Evolutionary conservation across 2,888 invertebrate species (phyloP), one percentile per base, ranked within the genome.

Genomic region (Metellina segmentata): DNA sequence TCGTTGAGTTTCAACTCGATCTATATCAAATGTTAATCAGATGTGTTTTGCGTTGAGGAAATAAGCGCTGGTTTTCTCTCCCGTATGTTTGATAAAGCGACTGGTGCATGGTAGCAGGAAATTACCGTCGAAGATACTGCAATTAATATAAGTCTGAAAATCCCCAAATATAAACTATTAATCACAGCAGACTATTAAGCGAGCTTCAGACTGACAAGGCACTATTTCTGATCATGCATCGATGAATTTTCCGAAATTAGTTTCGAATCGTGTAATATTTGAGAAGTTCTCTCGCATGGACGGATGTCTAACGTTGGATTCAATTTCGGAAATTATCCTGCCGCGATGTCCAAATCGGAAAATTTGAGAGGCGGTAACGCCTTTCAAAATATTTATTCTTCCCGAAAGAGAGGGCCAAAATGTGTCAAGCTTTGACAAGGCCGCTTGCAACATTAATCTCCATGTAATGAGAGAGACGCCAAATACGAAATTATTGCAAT

Each of bases 301-400:
- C 52, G 71, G 20, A 16, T 79, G 78, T 72, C 20, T 49, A 70
- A 79, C 78, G 71, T 78, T 51, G 20, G 61, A 81, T 89, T 85
- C 70, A 75, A 78, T 75, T 88, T 75, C 75, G 16, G 81, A 82
- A 90, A 79, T 70, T 90, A 79, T 85, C 71, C 78, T 49, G 16
- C 70, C 81, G 61, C 79, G 53, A 78, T 79, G 79, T 52, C 52
- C 72, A 61, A 69, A 90, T 72, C 53, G 77, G 78, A 78, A 90
- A 72, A 78, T 89, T 89, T 70, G 69, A 72, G 69, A 20, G 48
- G 78, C 79, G 49, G 49, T 34, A 77, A 69, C 77, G 61, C 72
- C 61, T 85, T 78, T 90, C 89, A 61, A 78, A 83, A 85, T 90
- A 85, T 90, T 90, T 90, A 79, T 90, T 90, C 72, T 79, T 90